Conservation (phyloP, 2,113 vertebrate genomes). For the Semicossyphus pulcher region DNA sequence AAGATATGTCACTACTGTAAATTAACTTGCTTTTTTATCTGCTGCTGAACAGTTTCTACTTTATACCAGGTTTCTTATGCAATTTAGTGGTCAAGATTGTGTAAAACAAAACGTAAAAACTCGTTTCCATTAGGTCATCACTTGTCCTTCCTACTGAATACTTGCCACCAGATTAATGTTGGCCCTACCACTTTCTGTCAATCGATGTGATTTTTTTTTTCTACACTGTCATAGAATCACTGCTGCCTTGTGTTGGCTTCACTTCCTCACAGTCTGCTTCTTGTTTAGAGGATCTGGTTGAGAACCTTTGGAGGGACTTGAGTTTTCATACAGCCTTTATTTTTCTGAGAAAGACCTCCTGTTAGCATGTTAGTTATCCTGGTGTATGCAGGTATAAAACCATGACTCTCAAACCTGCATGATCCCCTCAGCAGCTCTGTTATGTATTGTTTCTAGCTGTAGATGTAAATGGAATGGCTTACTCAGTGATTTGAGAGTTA, state of each 20-base stretch:
- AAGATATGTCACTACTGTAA: conserved; percentile 88
- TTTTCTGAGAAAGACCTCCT: conserved; percentile 45
- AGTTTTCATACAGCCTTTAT: conserved; percentile 17
- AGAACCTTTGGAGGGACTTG: conserved; percentile 24
- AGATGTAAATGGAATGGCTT: conserved; percentile 49
- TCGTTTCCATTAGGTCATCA: conserved; percentile 66
- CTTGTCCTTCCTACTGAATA: conserved; percentile 56
- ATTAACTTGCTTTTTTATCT: conserved; percentile 86
- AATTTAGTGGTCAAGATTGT: conserved; percentile 83
- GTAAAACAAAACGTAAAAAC: conserved; percentile 73
- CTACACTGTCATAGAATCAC: conserved; percentile 66
- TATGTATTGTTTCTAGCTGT: conserved; percentile 35
- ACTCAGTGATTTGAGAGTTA: conserved; percentile 35
- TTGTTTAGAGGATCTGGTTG: conserved; percentile 39
- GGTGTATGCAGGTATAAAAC: conserved; percentile 26
- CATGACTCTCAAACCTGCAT: conserved; percentile 50
- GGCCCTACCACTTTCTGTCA: conserved; percentile 51
- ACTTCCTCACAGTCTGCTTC: conserved; percentile 38
- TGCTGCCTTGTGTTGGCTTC: conserved; percentile 73
- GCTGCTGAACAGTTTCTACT: conserved; percentile 87
- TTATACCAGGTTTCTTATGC: conserved; percentile 88
- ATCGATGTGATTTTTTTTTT: conserved; percentile 54
- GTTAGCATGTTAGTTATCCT: conserved; percentile 27
- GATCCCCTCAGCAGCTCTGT: conserved; percentile 48
- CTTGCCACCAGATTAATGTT: conserved; percentile 50